phyloP scores from a whole-genome alignment of 2,113 vertebrate species.

The Lathamus discolor region DNA sequence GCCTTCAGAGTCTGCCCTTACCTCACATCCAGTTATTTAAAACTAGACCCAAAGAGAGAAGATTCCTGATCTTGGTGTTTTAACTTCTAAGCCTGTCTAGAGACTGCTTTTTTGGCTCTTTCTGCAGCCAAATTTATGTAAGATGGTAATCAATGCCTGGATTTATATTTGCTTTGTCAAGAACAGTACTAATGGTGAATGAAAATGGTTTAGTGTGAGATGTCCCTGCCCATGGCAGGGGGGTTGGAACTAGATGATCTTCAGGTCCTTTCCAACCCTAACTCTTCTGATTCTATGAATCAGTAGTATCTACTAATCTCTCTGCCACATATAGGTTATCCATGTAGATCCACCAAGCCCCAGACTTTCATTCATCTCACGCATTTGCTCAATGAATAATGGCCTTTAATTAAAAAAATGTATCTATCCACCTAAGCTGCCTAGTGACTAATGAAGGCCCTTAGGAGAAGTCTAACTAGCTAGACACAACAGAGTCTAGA shows the following conservation, averaged over 20 bases:
- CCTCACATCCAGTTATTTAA: not conserved
- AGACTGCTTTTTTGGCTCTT: not conserved
- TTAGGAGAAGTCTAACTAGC: constrained; percentile 14
- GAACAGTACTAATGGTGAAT: not conserved
- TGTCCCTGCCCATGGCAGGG: too few relatives aligned
- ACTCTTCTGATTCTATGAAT: not conserved
- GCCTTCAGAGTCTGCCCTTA: not conserved
- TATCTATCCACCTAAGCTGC: not conserved
- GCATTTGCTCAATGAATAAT: not conserved
- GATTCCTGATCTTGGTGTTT: not conserved
- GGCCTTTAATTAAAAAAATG: not conserved
- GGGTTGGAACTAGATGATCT: too few relatives aligned
- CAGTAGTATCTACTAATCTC: not conserved
- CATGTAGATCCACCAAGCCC: not conserved
- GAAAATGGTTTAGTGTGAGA: too few relatives aligned
- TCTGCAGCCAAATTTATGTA: not conserved
- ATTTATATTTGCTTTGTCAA: not conserved
- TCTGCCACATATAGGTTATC: not conserved
- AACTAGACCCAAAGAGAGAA: not conserved
- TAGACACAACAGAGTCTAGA: not conserved
- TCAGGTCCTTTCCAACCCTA: too few relatives aligned
- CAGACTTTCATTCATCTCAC: not conserved
- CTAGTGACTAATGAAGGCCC: constrained; percentile 6
- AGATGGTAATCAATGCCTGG: not conserved
- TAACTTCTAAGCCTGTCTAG: not conserved